Base-by-base conservation (phyloP, 2,888 invertebrate species). In the Eudasyphora cyanicolor region DNA sequence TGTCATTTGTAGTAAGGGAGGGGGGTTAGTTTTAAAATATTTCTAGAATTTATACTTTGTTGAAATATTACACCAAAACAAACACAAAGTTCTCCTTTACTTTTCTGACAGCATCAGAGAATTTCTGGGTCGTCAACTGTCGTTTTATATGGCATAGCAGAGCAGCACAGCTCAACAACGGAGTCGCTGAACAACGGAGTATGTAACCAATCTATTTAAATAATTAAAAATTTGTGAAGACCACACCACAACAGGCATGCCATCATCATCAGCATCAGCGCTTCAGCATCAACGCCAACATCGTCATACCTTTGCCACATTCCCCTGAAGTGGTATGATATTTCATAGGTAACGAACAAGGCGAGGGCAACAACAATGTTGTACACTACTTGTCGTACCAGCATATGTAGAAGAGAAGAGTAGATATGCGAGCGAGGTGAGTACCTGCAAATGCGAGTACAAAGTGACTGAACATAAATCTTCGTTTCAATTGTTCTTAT, bases 401-500 rank as follows among this genome's bases (percentile, higher is more conserved):
- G 45, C 64, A 64, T 64, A 10, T 8, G 5, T 27, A 27, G n/a
- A n/a, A n/a, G n/a, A n/a, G n/a, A 60, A 29, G 29, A 60, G 29
- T 8, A 29, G 2, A 3, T 4, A 60, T 29, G 8, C 17, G 17
- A n/a, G 17, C 49, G 49, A 8, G 6, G 49, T 14, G n/a, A 17
- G 17, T 17, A 57, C 57, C 27, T 10, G 27, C 14, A 57, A 21
- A 7, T 29, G 4, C 14, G 57, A 57, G 27, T 57, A 27, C 29
- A 60, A 29, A 27, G 17, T 60, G 60, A 7, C 14, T 27, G 29
- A 32, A 24, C 67, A 67, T 67, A 67, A 38, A 67, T 67, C 38
- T 67, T 6, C 10, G 24, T 70, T 78, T 78, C 27, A 78, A 74
- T 74, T 74, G 38, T 69, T 51, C 60, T 77, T 54, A n/a, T 45